Evolutionary conservation across 2,113 vertebrate species (phyloP).

Genomic region (Stegostoma tigrinum): DNA sequence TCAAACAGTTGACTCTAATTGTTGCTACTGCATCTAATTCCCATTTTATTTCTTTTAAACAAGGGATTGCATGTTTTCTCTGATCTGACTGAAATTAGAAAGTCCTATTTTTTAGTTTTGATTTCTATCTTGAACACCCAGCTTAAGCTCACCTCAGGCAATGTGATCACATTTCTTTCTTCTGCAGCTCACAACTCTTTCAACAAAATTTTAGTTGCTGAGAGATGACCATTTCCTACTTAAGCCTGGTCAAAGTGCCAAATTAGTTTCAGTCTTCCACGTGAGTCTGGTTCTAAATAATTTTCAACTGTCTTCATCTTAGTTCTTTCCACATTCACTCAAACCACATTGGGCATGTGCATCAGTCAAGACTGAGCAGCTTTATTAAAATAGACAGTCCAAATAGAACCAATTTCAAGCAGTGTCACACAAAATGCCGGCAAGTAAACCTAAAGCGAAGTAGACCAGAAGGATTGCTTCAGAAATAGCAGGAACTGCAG

Average conservation of each 20-base stretch:
- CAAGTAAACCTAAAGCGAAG: neutral
- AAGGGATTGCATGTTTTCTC: neutral
- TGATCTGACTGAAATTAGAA: neutral
- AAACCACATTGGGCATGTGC: neutral
- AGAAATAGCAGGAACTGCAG: no score
- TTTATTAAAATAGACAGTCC: neutral
- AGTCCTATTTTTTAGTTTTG: neutral
- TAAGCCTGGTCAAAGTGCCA: neutral
- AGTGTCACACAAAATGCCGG: neutral
- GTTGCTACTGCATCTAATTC: neutral
- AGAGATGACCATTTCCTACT: neutral
- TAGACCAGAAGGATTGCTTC: no score
- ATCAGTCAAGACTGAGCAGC: neutral
- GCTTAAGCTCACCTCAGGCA: neutral
- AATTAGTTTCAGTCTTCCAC: neutral
- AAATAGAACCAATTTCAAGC: neutral
- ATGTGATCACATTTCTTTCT: neutral
- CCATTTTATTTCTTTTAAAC: neutral
- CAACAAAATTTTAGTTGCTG: neutral
- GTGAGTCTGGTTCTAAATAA: neutral
- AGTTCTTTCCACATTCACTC: neutral
- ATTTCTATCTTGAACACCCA: neutral
- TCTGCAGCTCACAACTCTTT: neutral
- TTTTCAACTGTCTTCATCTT: neutral
- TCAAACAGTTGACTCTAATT: neutral